phyloP scores from a whole-genome alignment of 1,140 invertebrate species.

The Platorchestia sp. region DNA sequence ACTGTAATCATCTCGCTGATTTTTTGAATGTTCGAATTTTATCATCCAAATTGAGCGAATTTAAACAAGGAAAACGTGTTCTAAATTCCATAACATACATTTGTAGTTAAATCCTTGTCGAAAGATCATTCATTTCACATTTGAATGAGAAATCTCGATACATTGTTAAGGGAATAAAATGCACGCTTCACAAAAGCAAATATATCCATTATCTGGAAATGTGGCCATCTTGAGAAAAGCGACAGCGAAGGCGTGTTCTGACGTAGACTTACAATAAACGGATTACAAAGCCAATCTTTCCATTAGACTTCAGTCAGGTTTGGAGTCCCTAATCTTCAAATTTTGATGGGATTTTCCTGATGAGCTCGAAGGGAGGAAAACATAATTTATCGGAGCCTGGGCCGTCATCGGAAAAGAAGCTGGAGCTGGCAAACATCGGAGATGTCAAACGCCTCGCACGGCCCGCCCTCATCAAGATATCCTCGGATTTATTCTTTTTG shows the following conservation, averaged over 20 bases:
- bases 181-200: neutral
- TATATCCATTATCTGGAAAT: neutral
- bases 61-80: too few relatives aligned
- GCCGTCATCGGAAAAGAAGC: neutral
- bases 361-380: conserved; percentile 42
- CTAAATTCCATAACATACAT: too few relatives aligned
- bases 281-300: conserved; percentile 45
- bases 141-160: too few relatives aligned
- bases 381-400: conserved; percentile 32
- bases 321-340: conserved; percentile 44
- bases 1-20: too few relatives aligned
- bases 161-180: neutral
- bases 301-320: conserved; percentile 49
- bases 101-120: neutral
- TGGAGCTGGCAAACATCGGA: neutral
- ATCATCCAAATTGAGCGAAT: too few relatives aligned
- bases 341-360: conserved; percentile 50
- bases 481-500: neutral
- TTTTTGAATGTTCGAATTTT: too few relatives aligned
- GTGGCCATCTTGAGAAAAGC: neutral
- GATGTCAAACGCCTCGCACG: neutral
- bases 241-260: neutral
- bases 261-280: neutral
- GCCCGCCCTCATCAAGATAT: neutral
- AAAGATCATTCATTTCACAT: too few relatives aligned